A percentile compares a stretch with the other conserved stretches of the same genome.
phyloP scores from a whole-genome alignment of 2,113 vertebrate genomes.

The Gymnogyps californianus region DNA sequence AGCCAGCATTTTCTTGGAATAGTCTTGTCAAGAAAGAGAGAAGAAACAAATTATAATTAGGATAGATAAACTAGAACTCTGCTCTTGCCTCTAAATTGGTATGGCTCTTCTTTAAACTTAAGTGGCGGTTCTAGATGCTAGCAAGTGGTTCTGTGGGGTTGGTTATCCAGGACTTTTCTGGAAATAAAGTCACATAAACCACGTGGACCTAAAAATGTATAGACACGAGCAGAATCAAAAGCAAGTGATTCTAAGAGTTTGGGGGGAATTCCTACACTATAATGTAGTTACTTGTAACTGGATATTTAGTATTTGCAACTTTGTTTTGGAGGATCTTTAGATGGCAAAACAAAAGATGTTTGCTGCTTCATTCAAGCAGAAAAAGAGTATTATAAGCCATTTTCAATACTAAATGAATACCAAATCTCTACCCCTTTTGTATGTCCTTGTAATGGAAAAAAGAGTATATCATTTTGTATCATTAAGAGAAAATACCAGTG shows the following conservation, averaged over 20 bases:
- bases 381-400: background rate
- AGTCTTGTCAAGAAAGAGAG: background rate
- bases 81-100: background rate
- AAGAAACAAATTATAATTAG: background rate
- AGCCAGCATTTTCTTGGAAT: background rate
- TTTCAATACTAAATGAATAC: background rate
- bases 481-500: background rate
- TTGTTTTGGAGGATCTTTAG: background rate
- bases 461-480: background rate
- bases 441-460: background rate
- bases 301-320: background rate
- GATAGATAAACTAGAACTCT: background rate
- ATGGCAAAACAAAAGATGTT: background rate
- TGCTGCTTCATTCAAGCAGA: background rate
- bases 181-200: background rate
- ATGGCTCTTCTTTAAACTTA: background rate
- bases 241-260: background rate
- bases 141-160: background rate
- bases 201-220: background rate
- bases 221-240: background rate
- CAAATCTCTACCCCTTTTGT: background rate
- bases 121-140: background rate
- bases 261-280: background rate
- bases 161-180: background rate
- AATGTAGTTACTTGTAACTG: background rate